Evolutionary conservation across 2,888 invertebrate species (phyloP), one percentile per base, ranked within the genome.

Genomic region (Drosophila nigritarsus): DNA sequence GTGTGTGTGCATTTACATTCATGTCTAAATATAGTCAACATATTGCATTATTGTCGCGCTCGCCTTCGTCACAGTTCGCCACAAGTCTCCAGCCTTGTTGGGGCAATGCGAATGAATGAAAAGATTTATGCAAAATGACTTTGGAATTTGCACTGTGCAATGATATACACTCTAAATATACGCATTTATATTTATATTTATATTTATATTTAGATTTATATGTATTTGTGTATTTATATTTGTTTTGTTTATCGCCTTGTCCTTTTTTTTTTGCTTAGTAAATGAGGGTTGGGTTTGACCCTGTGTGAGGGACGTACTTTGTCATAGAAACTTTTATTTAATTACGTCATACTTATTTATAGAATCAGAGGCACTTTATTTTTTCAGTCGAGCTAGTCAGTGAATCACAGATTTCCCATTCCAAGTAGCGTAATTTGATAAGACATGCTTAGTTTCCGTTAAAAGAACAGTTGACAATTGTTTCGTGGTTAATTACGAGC

Each of bases 61-160:
- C 50, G 78, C 32, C 67, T 65, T 65, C 67, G 63, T 59, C 51
- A 18, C 67, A 56, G 32, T 36, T 53, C 32, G 40, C 38, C 20
- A 2, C 65, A 34, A 56, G 53, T 50, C 64, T 56, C 42, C 51
- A 63, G 70, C 74, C 80, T 61, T 72, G 61, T 71, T 40, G 55
- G 53, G 53, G 24, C 27, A 54, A 55, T 11, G 50, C 56, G 60
- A 58, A 73, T 78, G 67, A 75, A 78, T 73, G 69, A 69, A 75
- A 87, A 76, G 78, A 89, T 88, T 82, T 90, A 87, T 90, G 87
- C 89, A 82, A 79, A 87, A 81, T 70, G 62, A 59, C 70, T 73
- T 68, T 79, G 58, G 60, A 68, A 75, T 68, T 66, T 58, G 54
- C 50, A 29, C 45, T 73, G 55, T 74, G 64, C 59, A 45, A 8